These are phyloP conservation scores for Helicoverpa zea DNA, from an alignment of 1,140 invertebrate species.

Conservation along the genomic window DNA sequence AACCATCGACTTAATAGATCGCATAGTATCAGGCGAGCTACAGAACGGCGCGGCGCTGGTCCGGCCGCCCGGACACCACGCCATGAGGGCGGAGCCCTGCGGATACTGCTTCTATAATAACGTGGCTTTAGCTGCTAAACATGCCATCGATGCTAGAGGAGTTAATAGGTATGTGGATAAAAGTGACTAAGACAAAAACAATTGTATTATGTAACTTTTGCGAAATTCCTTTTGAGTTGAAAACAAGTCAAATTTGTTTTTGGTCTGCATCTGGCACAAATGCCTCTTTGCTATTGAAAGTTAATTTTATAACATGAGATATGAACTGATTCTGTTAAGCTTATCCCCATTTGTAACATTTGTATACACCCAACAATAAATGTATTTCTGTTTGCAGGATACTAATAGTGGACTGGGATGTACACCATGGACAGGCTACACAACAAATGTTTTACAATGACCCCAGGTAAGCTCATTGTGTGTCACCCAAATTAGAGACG, in stretches of 20 bases:
- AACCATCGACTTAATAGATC: conserved; percentile 93
- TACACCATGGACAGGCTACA: conserved; percentile 98
- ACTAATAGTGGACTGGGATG: conserved; percentile 98
- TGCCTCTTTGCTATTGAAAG: too few species aligned
- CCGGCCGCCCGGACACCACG: conserved; percentile 99
- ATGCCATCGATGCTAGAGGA: conserved; percentile 89
- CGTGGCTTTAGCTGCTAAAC: conserved; percentile 96
- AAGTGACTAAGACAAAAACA: too few species aligned
- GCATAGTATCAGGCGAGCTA: conserved; percentile 89
- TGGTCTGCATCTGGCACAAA: too few species aligned
- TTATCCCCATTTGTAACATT: too few species aligned
- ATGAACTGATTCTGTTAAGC: too few species aligned
- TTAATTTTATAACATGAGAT: too few species aligned
- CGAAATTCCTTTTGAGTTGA: too few species aligned
- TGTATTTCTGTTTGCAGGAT: conserved; percentile 87
- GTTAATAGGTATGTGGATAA: conserved; percentile 65
- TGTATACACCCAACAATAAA: neutral
- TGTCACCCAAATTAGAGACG: neutral
- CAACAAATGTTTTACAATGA: conserved; percentile 98
- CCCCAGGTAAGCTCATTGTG: conserved; percentile 88
- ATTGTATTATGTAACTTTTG: too few species aligned
- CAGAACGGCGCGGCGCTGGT: conserved; percentile 95
- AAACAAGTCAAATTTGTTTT: too few species aligned
- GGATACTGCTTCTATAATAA: conserved; percentile 99
- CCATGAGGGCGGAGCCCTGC: conserved; percentile 95